Conservation (phyloP, 2,113 vertebrate species). For the Microtus richardsoni region DNA sequence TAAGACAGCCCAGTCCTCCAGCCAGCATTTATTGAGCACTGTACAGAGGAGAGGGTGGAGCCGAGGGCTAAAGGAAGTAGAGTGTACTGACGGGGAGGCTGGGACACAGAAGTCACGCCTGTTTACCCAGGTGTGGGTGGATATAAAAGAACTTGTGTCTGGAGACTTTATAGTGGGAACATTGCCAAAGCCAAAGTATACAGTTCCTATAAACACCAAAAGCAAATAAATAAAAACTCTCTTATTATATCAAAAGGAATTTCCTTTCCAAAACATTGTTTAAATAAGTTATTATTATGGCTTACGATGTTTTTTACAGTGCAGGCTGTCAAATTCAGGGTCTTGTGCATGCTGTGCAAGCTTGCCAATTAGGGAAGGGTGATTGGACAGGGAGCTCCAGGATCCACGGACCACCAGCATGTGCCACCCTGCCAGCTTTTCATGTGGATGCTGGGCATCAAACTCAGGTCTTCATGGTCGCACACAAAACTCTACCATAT, state of each 20-base stretch:
- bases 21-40: not conserved
- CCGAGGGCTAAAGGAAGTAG: not conserved
- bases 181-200: not conserved
- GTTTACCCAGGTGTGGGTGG: not conserved
- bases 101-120: not conserved
- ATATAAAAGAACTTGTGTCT: not conserved
- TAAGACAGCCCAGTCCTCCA: not conserved
- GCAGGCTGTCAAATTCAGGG: not conserved
- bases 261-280: constrained; percentile 8
- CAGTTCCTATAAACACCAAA: not conserved
- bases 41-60: not conserved
- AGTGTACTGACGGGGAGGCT: not conserved
- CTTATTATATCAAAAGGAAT: not conserved
- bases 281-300: not conserved
- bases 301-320: not conserved
- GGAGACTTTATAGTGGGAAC: not conserved
- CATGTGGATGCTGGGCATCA: not conserved
- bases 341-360: not conserved
- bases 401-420: too few species aligned
- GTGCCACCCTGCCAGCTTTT: not conserved
- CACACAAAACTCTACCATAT: not conserved
- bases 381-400: not conserved
- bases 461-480: not conserved
- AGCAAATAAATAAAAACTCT: not conserved
- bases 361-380: not conserved